phyloP scores from a whole-genome alignment of 1,140 invertebrate genomes.

The Harpegnathos saltator region DNA sequence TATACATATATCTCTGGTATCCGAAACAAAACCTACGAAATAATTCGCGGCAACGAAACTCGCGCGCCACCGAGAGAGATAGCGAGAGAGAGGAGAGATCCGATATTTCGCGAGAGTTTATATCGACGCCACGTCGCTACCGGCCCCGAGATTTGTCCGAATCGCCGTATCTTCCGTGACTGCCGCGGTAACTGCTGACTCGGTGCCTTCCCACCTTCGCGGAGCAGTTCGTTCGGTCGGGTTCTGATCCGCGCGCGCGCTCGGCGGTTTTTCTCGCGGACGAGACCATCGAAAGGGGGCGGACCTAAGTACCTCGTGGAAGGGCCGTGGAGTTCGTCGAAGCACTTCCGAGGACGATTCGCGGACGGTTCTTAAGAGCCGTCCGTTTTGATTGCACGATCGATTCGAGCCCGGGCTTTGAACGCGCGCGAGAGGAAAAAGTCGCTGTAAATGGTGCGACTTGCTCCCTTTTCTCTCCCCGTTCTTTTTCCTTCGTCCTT shows the following conservation, averaged over 20 bases:
- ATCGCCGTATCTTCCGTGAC: constrained; percentile 22
- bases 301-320: constrained; percentile 37
- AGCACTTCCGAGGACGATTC: constrained; percentile 67
- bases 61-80: too few species aligned
- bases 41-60: too few species aligned
- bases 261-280: constrained; percentile 37
- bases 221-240: constrained; percentile 44
- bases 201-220: constrained; percentile 32
- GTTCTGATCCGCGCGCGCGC: constrained; percentile 54
- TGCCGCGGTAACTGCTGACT: constrained; percentile 54
- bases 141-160: constrained; percentile 20
- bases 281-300: constrained; percentile 32
- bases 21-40: too few species aligned
- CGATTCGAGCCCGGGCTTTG: constrained; percentile 51
- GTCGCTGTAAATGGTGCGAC: constrained; percentile 34
- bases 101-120: neutral
- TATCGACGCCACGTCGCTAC: neutral
- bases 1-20: too few species aligned
- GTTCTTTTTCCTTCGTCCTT: too few species aligned
- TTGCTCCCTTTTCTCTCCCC: constrained; percentile 22
- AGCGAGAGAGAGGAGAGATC: too few species aligned
- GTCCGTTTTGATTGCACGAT: constrained; percentile 54
- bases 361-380: constrained; percentile 32
- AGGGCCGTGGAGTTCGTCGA: constrained; percentile 47
- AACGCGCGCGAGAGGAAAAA: constrained; percentile 40